Base-by-base conservation (phyloP, 1,140 invertebrate species). In the Drosophila nigrodunni region DNA sequence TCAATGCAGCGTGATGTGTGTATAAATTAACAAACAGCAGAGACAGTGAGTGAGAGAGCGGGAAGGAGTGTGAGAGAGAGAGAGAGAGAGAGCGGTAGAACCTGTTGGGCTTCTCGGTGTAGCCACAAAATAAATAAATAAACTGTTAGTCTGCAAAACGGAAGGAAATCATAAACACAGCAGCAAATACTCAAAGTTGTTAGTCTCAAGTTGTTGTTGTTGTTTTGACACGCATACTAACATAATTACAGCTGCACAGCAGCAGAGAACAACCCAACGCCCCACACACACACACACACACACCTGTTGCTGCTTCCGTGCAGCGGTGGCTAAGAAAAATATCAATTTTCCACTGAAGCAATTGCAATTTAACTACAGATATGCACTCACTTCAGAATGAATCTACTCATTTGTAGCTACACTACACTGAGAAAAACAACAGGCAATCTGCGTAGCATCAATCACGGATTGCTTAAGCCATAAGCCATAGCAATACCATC, bases 1-100 rank as follows among this genome's bases (percentile, higher is more conserved):
- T 92, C 82, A 91, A 90, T 83, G 86, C 77, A 85, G 79, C 89
- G 85, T 86, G 89, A 82, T 83, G 81, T 78, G 89, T 86, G 89
- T 88, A 91, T 91, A 88, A 91, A 89, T 91, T 89, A 83, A 70
- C 55, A 21, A 21, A 21, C 18, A 21, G 18, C 18, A 73, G 34
- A 52, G 47, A 69, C 61, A 54, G 35, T 74, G 15, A 54, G 62
- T 43, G 37, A 15, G 7, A 44, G 13, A 30, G 10, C 34, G 10
- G 18, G 13, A 43, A 68, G 66, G 55, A 54, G 35, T 54, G 46
- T n/a, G 15, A 54, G 18, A 71, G 37, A 39, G 54, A 70, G 64
- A 61, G 55, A 44, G n/a, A 35, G 57, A 35, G 15, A 62, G 52
- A 65, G 55, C 37, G 44, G 7, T 44, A 74, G 88, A 90, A 90